Percentiles rank a stretch among this genome's conserved stretches.
These are phyloP conservation scores for Bos taurus DNA, from an alignment of 2,113 vertebrate genomes.

Conservation along the genomic window DNA sequence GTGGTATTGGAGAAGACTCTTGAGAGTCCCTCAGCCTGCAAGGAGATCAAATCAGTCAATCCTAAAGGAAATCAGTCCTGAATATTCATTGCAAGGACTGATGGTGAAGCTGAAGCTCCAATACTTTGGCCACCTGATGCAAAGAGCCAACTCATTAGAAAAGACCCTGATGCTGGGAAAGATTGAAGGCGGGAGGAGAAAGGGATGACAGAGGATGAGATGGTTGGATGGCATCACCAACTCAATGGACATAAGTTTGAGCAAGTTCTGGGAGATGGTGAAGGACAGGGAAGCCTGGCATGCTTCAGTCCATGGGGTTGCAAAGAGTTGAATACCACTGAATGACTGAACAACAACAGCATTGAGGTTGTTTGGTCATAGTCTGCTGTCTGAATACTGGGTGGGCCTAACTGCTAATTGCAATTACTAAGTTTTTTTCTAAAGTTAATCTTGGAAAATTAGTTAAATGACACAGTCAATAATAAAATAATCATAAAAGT, in stretches of 20 bases:
- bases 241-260: not conserved
- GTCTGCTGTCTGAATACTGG: not conserved
- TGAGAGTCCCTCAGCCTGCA: not conserved
- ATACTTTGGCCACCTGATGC: not conserved
- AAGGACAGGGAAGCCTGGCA: not conserved
- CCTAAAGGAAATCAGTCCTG: not conserved
- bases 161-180: not conserved
- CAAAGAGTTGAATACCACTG: not conserved
- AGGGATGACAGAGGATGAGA: not conserved
- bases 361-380: not conserved
- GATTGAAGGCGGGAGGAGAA: not conserved
- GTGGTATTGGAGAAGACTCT: not conserved
- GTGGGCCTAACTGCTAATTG: not conserved
- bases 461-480: not conserved
- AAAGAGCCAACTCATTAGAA: not conserved
- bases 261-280: not conserved
- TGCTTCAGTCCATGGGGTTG: not conserved
- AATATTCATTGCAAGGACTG: not conserved
- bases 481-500: not conserved
- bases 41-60: not conserved
- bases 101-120: not conserved
- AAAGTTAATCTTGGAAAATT: conserved; percentile 7
- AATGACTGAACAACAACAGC: not conserved
- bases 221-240: not conserved
- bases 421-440: not conserved